Percentiles rank a stretch among this genome's conserved stretches.
Evolutionary conservation across 2,888 invertebrate species (phyloP).

Genomic region (Drosophila anceps): DNA sequence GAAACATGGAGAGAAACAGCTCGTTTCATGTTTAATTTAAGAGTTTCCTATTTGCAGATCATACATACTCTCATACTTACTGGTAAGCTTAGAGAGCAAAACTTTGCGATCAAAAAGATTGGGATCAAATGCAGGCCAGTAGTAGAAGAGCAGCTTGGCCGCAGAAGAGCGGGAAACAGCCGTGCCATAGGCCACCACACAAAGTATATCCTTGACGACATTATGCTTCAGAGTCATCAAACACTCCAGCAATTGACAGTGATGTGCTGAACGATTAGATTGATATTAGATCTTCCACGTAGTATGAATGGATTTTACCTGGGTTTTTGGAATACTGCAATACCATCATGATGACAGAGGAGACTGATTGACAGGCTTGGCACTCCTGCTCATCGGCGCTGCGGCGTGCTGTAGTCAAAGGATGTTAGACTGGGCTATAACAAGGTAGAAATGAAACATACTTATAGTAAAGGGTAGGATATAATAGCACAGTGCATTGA

Average conservation of each 20-base stretch:
- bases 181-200: slow-evolving; percentile 98
- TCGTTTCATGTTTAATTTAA: too few species aligned
- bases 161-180: slow-evolving; percentile 97
- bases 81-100: slow-evolving; percentile 94
- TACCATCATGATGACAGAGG: slow-evolving; percentile 98
- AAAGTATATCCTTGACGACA: slow-evolving; percentile 96
- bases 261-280: slow-evolving; percentile 89
- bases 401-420: slow-evolving; percentile 87
- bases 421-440: background rate
- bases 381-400: slow-evolving; percentile 90
- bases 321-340: slow-evolving; percentile 98
- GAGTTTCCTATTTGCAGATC: background rate
- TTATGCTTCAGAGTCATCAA: slow-evolving; percentile 97
- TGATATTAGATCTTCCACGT: background rate
- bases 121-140: slow-evolving; percentile 99
- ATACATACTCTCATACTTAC: slow-evolving; percentile 86
- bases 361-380: slow-evolving; percentile 93
- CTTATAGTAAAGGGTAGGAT: slow-evolving; percentile 98
- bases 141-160: slow-evolving; percentile 98
- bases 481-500: slow-evolving; percentile 97
- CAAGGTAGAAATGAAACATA: slow-evolving; percentile 85
- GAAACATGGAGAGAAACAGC: background rate
- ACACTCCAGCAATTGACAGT: slow-evolving; percentile 98
- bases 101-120: slow-evolving; percentile 96
- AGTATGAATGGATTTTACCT: slow-evolving; percentile 86